Base-by-base conservation (phyloP, 2,888 invertebrate species). In the Thera britannica region DNA sequence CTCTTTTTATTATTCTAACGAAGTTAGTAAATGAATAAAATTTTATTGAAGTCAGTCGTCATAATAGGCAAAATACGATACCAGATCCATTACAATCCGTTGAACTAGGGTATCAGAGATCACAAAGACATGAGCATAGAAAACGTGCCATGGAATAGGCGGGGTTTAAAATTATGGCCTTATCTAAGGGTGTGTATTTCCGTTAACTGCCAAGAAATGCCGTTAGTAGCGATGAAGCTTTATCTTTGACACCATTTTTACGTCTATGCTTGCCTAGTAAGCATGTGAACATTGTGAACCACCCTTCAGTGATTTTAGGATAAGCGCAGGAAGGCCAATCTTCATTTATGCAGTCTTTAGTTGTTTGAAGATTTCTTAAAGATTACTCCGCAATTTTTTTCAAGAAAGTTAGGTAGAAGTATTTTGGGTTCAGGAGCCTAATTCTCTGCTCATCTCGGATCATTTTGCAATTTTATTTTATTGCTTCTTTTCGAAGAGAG, bases 21-120 rank as follows among this genome's bases (percentile, higher is more conserved):
- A 23, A 23, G 23, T 23, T 23, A 23, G 23, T 23, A 23, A 23
- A 23, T 23, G 23, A 23, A 23, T 23, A 23, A 23, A 23, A 23
- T 23, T 23, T 23, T 23, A 23, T 23, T 23, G 23, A 23, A 23
- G 23, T 23, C 23, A 23, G 23, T 23, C 23, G 23, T 23, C 23
- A 55, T 57, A 59, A 57, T 36, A 51, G 51, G 11, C 36, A 52
- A 58, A 49, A 12, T 57, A 8, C n/a, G 12, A 56, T 59, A 52
- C 60, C 56, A 63, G 52, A 58, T 65, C 65, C 41, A 62, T 68
- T 58, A 62, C 56, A 62, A 51, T 62, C 41, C 23, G 41, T 65
- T 35, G 44, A 48, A 68, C 65, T 65, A 68, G 65, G 68, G 58
- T 59, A 58, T 58, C 58, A 68, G 66, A 58, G 36, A 46, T 49